These are phyloP conservation scores for Aulostomus chinensis DNA, from an alignment of 2,797 vertebrate species.

Conservation along the genomic window DNA sequence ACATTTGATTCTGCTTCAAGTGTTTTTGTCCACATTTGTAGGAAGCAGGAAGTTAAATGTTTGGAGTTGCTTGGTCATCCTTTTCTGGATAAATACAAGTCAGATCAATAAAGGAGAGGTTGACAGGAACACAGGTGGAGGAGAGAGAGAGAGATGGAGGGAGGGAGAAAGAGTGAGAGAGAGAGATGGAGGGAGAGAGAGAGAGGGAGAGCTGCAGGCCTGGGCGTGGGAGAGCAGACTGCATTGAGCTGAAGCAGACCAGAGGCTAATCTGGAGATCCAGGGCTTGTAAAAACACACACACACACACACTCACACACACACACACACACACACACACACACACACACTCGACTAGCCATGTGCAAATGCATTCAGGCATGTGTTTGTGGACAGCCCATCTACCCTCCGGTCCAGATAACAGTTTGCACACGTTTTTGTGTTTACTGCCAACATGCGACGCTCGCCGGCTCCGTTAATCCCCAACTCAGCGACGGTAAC, in stretches of 20 bases:
- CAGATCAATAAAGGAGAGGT: too few species aligned
- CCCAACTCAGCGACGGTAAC: background rate
- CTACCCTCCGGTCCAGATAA: conserved; percentile 16
- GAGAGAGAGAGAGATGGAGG: conserved; percentile 7
- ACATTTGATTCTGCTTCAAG: too few species aligned
- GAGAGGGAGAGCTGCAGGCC: conserved; percentile 30
- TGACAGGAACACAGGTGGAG: conserved; percentile 2
- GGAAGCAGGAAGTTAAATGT: too few species aligned
- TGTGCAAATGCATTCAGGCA: conserved; percentile 22
- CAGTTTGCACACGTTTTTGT: conserved; percentile 12
- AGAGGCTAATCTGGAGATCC: conserved; percentile 75
- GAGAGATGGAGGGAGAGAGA: conserved; percentile 4
- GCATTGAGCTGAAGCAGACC: conserved; percentile 78
- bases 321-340: conserved; percentile 15
- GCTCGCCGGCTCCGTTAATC: background rate
- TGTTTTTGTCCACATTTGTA: too few species aligned
- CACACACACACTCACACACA: conserved; percentile 9
- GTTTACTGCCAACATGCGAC: conserved; percentile 1
- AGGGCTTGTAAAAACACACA: conserved; percentile 66
- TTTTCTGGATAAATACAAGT: background rate
- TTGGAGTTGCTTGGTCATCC: background rate
- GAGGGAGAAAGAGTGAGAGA: conserved; percentile 10
- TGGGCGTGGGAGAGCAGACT: conserved; percentile 72
- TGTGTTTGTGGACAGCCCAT: conserved; percentile 1
- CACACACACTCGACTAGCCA: conserved; percentile 23